Evolutionary conservation across 2,797 vertebrate genomes (phyloP).

Genomic region (Darevskia nairensis): DNA sequence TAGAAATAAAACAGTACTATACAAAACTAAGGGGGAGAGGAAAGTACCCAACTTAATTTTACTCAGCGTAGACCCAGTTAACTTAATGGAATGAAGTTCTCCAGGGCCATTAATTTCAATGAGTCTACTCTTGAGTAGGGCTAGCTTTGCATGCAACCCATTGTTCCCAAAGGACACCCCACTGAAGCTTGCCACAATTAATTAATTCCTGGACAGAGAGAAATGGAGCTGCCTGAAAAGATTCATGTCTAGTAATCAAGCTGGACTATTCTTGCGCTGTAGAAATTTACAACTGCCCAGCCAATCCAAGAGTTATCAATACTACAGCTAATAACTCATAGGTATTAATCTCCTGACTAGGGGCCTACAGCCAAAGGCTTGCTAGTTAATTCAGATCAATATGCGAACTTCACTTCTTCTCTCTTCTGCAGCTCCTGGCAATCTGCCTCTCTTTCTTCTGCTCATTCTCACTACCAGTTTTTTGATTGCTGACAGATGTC

Average conservation of each 20-base stretch:
- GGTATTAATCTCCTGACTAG: not conserved
- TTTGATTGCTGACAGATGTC: not conserved
- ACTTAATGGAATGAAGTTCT: too few species aligned
- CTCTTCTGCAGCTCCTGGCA: not conserved
- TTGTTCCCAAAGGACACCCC: too few species aligned
- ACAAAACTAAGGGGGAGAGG: too few species aligned
- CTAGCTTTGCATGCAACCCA: too few species aligned
- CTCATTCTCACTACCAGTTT: not conserved
- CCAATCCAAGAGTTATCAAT: not conserved
- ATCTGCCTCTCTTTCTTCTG: not conserved
- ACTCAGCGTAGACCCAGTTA: too few species aligned
- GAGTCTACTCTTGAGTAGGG: too few species aligned
- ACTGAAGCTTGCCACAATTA: too few species aligned
- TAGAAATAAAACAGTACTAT: too few species aligned
- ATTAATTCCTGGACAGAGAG: not conserved
- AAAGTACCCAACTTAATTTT: too few species aligned
- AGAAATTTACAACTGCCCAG: not conserved
- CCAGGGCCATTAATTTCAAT: too few species aligned
- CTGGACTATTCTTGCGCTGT: not conserved
- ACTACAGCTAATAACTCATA: not conserved
- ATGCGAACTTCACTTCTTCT: not conserved
- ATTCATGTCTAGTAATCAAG: not conserved
- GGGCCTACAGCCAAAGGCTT: not conserved
- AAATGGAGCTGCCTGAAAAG: conserved; percentile 5
- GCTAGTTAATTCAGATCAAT: conserved; percentile 15